These are phyloP conservation scores for Hydraecia micacea DNA, from an alignment of 2,888 invertebrate genomes.

Conservation along the genomic window DNA sequence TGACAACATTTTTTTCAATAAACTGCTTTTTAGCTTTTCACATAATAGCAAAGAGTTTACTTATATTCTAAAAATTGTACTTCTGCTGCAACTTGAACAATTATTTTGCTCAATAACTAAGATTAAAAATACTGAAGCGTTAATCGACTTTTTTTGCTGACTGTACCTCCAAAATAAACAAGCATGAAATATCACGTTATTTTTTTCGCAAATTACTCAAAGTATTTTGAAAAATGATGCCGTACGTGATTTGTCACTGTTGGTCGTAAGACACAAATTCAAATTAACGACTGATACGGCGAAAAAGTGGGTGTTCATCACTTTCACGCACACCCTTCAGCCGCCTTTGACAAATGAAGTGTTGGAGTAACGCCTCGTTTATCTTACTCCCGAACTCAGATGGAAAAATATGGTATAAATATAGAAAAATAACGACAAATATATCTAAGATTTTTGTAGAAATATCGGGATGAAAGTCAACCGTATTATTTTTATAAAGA, in stretches of 20 bases:
- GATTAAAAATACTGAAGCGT: too few species aligned
- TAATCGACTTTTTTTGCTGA: too few species aligned
- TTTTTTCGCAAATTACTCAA: conserved; percentile 19
- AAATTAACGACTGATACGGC: conserved; percentile 62
- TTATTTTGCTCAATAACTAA: too few species aligned
- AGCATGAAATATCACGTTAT: background rate
- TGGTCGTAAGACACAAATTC: conserved; percentile 56
- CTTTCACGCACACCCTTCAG: conserved; percentile 60
- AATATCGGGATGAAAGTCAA: conserved; percentile 15
- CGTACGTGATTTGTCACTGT: conserved; percentile 54
- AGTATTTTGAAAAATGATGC: conserved; percentile 42
- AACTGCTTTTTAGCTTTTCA: too few species aligned
- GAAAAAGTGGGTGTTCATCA: conserved; percentile 63
- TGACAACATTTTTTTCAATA: too few species aligned
- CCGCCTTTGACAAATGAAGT: conserved; percentile 64
- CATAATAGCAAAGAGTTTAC: too few species aligned
- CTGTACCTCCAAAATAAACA: background rate
- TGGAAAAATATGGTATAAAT: conserved; percentile 51
- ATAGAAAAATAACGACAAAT: conserved; percentile 47
- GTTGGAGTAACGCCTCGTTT: conserved; percentile 61
- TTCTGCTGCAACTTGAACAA: too few species aligned
- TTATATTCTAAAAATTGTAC: too few species aligned
- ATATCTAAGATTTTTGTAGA: conserved; percentile 19
- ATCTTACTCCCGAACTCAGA: conserved; percentile 61
- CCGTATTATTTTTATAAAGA: background rate